phyloP scores from a whole-genome alignment of 2,888 invertebrate species.

The Iselma pallidipennis region DNA sequence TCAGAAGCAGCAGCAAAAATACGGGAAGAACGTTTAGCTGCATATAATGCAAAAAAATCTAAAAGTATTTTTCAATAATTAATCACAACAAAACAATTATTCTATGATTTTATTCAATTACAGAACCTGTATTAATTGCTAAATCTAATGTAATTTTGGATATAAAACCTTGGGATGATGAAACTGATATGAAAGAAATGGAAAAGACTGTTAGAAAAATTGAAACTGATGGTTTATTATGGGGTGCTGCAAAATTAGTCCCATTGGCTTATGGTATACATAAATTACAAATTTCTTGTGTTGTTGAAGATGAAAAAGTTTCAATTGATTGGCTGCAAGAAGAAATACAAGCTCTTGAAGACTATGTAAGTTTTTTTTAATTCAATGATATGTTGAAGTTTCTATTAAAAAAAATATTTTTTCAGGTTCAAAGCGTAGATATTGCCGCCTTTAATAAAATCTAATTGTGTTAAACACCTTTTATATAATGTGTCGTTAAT shows the following conservation, averaged over 20 bases:
- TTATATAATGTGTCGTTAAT: background rate
- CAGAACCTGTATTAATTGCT: slow-evolving; percentile 85
- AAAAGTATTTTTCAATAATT: slow-evolving; percentile 65
- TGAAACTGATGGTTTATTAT: slow-evolving; percentile 81
- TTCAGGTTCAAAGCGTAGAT: slow-evolving; percentile 85
- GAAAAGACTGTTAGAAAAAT: slow-evolving; percentile 81
- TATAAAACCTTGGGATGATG: slow-evolving; percentile 92
- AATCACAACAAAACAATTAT: background rate
- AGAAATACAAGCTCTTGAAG: slow-evolving; percentile 81
- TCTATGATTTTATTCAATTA: slow-evolving; percentile 27
- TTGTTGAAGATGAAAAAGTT: slow-evolving; percentile 96
- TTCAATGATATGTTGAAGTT: too few species aligned
- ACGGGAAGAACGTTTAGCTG: slow-evolving; percentile 82
- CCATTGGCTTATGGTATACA: slow-evolving; percentile 91
- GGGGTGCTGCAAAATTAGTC: slow-evolving; percentile 92
- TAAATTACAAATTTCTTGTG: slow-evolving; percentile 89
- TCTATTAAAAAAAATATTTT: too few species aligned
- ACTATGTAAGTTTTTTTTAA: slow-evolving; percentile 68
- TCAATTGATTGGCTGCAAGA: slow-evolving; percentile 87
- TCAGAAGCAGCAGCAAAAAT: slow-evolving; percentile 74
- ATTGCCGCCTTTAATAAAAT: slow-evolving; percentile 96
- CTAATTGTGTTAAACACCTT: slow-evolving; percentile 51
- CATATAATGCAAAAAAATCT: slow-evolving; percentile 89
- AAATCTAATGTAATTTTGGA: slow-evolving; percentile 94
- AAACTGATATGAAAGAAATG: slow-evolving; percentile 88